Evolutionary conservation across 2,888 invertebrate species (phyloP), one percentile per base, ranked within the genome.

Genomic region (Vandiemenella viatica): DNA sequence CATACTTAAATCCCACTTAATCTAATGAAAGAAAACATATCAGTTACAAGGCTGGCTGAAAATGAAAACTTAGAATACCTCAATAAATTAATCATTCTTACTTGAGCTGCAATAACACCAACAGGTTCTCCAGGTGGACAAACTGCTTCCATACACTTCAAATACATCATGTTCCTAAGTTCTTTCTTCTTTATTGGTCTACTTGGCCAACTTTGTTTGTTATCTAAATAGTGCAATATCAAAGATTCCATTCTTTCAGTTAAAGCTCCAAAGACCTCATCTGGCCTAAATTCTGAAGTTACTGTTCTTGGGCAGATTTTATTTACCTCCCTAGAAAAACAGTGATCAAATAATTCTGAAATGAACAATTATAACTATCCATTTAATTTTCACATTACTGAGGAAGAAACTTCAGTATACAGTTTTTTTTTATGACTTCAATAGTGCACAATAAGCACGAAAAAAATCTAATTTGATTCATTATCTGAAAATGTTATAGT

Each of bases 81-180:
- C n/a, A n/a, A n/a, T n/a, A n/a, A n/a, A n/a, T n/a, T n/a, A n/a
- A 46, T 8, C n/a, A 40, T 17, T 20, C 42, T 52, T 51, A 72
- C 72, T 67, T 97, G 97, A 1, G 97, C 97, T 13, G 98, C 97
- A 54, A 98, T 67, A 17, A 96, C 68, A 3, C 96, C 96, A 1
- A 99, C 98, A 0, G 96, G 86, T 67, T 99, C 98, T 0, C 98
- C 98, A 0, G 97, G 91, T 20, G 79, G 77, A 18, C 82, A 86
- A 60, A 89, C 67, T 0, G 89, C 78, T 55, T 77, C 77, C 64
- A 88, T 76, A 45, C 78, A 76, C 66, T 91, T 91, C 8, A 80
- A 69, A 58, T 79, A 79, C 61, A 93, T 72, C 51, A 89, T 72
- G 51, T 85, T 77, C 15, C 73, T 64, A 50, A 92, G 77, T 43